Evolutionary conservation across 2,888 invertebrate genomes (phyloP).

Genomic region (Lepidocyrtoides sp.): DNA sequence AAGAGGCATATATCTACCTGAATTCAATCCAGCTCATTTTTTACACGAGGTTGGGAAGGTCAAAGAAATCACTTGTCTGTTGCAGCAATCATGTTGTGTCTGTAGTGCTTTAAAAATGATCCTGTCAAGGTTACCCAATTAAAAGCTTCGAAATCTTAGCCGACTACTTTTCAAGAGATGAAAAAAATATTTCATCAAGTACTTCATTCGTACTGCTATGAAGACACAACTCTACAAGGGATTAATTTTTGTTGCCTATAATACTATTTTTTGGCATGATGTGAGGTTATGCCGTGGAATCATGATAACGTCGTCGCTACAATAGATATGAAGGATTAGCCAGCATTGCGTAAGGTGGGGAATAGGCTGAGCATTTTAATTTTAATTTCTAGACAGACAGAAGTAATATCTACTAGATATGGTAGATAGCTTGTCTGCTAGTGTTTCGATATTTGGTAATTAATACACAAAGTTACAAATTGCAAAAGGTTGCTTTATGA

Average conservation of each 20-base stretch:
- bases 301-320: slow-evolving; percentile 32
- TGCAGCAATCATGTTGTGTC: slow-evolving; percentile 37
- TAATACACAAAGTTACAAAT: neutral
- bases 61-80: slow-evolving; percentile 69
- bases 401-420: too few species aligned
- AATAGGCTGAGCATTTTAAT: neutral
- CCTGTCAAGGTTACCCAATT: slow-evolving; percentile 75
- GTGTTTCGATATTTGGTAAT: neutral
- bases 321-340: neutral
- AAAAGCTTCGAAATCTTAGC: slow-evolving; percentile 62
- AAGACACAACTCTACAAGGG: too few species aligned
- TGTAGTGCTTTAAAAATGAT: slow-evolving; percentile 68
- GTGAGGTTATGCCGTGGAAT: slow-evolving; percentile 30
- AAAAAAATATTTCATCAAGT: slow-evolving; percentile 50
- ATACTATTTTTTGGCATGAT: neutral
- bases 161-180: slow-evolving; percentile 67
- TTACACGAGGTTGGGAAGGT: slow-evolving; percentile 58
- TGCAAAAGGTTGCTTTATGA: neutral
- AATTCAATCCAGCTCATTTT: slow-evolving; percentile 30
- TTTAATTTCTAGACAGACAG: too few species aligned
- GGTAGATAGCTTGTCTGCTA: neutral
- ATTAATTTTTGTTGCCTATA: too few species aligned
- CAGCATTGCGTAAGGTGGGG: neutral
- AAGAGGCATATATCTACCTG: neutral
- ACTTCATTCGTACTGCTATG: too few species aligned